A percentile compares a stretch with the other conserved stretches of the same genome.
Evolutionary conservation across 2,797 vertebrate genomes (phyloP).

Genomic region (Synanceia verrucosa): DNA sequence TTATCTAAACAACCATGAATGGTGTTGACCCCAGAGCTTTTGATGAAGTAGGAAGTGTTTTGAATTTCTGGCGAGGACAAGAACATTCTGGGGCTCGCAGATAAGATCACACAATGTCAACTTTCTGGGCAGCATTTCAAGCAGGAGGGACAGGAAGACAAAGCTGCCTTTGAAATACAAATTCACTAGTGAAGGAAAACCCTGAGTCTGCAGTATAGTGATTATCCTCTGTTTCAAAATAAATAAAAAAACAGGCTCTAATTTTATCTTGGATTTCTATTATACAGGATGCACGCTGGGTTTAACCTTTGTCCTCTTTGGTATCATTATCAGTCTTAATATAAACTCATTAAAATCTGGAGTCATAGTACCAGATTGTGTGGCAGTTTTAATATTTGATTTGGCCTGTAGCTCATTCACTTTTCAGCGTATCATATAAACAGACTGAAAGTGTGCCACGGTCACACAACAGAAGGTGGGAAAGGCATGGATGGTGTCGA

Average conservation of each 20-base stretch:
- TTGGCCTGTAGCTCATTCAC: not conserved
- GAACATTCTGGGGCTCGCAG: conserved; percentile 77
- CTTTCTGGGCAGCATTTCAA: conserved; percentile 86
- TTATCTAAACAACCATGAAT: not conserved
- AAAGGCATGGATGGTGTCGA: conserved; percentile 32
- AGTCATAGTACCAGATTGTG: conserved; percentile 3
- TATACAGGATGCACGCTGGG: conserved; percentile 28
- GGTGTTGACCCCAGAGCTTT: conserved; percentile 70
- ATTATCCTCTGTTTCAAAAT: conserved; percentile 63
- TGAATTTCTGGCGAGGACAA: conserved; percentile 84
- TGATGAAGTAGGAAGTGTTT: conserved; percentile 84
- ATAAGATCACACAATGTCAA: conserved; percentile 85
- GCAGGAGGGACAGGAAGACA: conserved; percentile 83
- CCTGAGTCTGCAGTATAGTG: conserved; percentile 82
- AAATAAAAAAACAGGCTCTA: conserved; percentile 47
- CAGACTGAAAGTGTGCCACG: not conserved
- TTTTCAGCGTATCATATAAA: not conserved
- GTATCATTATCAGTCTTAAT: conserved; percentile 7
- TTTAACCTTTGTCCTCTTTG: conserved; percentile 4
- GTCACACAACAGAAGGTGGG: conserved; percentile 7
- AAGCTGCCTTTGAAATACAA: conserved; percentile 87
- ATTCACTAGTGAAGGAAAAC: conserved; percentile 56
- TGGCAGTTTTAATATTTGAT: not conserved
- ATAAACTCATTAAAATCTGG: conserved; percentile 7
- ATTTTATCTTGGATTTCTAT: conserved; percentile 41